phyloP scores from a whole-genome alignment of 2,888 invertebrate genomes.

The Ornithoptera priamus region DNA sequence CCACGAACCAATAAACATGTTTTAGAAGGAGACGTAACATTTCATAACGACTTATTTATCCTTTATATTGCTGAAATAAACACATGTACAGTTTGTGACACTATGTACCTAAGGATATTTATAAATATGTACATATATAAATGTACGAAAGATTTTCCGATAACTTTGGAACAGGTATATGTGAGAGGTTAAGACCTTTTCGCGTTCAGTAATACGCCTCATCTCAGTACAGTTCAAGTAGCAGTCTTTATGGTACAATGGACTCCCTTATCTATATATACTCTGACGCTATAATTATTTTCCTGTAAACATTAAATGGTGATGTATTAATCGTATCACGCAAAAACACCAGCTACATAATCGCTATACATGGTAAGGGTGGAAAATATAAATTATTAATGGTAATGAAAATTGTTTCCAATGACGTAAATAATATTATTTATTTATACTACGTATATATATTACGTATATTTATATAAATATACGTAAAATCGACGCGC shows the following conservation, averaged over 20 bases:
- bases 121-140: not conserved
- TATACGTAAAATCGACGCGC: too few species aligned
- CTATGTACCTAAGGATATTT: too few species aligned
- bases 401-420: too few species aligned
- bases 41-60: too few species aligned
- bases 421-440: too few species aligned
- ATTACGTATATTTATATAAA: too few species aligned
- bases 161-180: not conserved
- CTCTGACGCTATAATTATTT: constrained; percentile 11
- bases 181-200: constrained; percentile 12
- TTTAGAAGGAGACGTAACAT: too few species aligned
- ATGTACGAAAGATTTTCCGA: not conserved
- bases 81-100: too few species aligned
- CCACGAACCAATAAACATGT: too few species aligned
- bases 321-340: not conserved
- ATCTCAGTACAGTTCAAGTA: constrained; percentile 12
- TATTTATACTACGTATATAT: too few species aligned
- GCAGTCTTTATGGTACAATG: constrained; percentile 21
- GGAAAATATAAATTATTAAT: not conserved
- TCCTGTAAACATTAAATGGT: constrained; percentile 9
- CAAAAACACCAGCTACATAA: not conserved
- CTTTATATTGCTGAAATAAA: too few species aligned
- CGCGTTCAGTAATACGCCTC: constrained; percentile 15
- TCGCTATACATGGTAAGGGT: not conserved
- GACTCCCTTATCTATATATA: constrained; percentile 24